phyloP scores from a whole-genome alignment of 2,797 vertebrate species.

The Brachyalestes nurse region DNA sequence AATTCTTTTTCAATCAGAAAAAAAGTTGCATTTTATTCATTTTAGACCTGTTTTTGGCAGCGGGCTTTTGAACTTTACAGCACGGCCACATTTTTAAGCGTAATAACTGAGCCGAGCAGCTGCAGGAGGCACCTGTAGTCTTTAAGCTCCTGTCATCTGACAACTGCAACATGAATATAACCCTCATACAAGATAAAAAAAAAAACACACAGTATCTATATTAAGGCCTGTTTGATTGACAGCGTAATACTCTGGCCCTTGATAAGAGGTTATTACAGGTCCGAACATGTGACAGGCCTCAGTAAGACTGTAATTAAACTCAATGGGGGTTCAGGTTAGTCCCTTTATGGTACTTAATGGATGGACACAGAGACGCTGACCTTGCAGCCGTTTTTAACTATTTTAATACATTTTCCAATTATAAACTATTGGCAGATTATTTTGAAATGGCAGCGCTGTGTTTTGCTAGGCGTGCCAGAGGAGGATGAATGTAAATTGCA shows the following conservation, averaged over 20 bases:
- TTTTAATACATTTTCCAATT: neutral
- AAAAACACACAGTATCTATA: slow-evolving; percentile 6
- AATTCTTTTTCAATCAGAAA: neutral
- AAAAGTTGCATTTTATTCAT: neutral
- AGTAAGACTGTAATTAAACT: slow-evolving; percentile 5
- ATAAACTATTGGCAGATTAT: slow-evolving; percentile 26
- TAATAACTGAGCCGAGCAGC: neutral
- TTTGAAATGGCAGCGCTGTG: slow-evolving; percentile 2
- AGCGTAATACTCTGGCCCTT: slow-evolving; percentile 33
- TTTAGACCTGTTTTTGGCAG: too few relatives aligned
- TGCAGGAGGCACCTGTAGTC: slow-evolving; percentile 15
- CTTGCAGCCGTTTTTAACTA: neutral
- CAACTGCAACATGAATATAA: slow-evolving; percentile 15
- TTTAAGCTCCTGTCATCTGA: slow-evolving; percentile 20
- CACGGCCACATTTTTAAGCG: neutral
- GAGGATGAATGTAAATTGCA: slow-evolving; percentile 24
- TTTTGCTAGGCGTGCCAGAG: slow-evolving; percentile 9
- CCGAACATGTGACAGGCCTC: neutral
- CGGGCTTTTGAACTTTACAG: neutral
- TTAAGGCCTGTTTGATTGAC: slow-evolving; percentile 29
- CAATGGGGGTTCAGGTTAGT: neutral
- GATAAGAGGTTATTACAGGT: slow-evolving; percentile 16
- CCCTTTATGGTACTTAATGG: neutral
- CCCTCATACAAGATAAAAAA: slow-evolving; percentile 41
- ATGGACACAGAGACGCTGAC: neutral